Conservation (phyloP, 2,888 invertebrate genomes). For the Cetonia aurata region DNA sequence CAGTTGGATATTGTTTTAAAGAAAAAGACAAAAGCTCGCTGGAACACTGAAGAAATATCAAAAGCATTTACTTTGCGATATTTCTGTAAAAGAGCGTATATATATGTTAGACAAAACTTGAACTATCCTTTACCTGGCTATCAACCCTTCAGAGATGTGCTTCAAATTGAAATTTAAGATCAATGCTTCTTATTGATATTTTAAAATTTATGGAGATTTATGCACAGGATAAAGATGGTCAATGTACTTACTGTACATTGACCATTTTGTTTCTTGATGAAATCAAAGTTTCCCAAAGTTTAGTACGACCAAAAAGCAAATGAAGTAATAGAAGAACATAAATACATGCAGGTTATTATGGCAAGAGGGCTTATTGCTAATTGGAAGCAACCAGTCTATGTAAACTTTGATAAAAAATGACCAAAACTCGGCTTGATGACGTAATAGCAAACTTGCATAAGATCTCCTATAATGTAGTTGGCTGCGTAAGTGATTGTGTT, state of each 20-base stretch:
- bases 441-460: constrained; percentile 39
- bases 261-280: constrained; percentile 43
- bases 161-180: constrained; percentile 22
- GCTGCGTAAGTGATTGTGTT: constrained; percentile 46
- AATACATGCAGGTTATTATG: constrained; percentile 52
- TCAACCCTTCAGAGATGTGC: too few species aligned
- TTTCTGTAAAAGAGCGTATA: too few species aligned
- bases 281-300: constrained; percentile 48
- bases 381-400: constrained; percentile 54
- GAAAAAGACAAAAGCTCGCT: too few species aligned
- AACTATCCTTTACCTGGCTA: too few species aligned
- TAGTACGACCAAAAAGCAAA: constrained; percentile 48
- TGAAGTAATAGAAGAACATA: constrained; percentile 49
- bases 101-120: too few species aligned
- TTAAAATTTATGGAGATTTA: constrained; percentile 46
- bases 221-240: constrained; percentile 38
- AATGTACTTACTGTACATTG: constrained; percentile 39
- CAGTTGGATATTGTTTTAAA: too few species aligned
- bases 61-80: too few species aligned
- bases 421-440: constrained; percentile 45
- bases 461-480: constrained; percentile 49
- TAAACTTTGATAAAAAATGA: constrained; percentile 53
- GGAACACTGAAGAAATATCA: too few species aligned
- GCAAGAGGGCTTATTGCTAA: constrained; percentile 50
- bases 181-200: constrained; percentile 46